Evolutionary conservation across 1,140 invertebrate genomes (phyloP), one percentile per base, ranked within the genome.

Genomic region (Homalodisca vitripennis): DNA sequence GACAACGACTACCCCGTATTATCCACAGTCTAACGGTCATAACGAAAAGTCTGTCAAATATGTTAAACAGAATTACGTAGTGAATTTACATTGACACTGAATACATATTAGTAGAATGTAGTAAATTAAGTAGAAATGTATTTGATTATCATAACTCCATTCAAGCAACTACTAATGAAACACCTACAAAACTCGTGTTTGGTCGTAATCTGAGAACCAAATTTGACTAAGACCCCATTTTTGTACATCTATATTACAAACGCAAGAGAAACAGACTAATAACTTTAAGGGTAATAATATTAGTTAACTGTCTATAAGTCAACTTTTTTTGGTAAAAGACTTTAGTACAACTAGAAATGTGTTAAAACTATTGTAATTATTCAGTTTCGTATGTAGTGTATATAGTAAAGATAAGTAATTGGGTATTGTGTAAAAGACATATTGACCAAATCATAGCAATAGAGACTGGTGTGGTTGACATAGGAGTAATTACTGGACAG

Each of bases 1-100:
- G 10, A 48, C 75, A 20, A 73, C 68, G 57, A 70, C 72, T 22
- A 73, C 76, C 13, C 75, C 77, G 0, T 78, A 77, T 65, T 70
- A 78, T 51, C 78, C 78, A 34, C 48, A 71, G 3, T 68, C 74
- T 32, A 73, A 76, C n/a, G n/a, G n/a, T n/a, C n/a, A n/a, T n/a
- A n/a, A n/a, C n/a, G n/a, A n/a, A n/a, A n/a, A n/a, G n/a, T n/a
- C n/a, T n/a, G n/a, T n/a, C n/a, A n/a, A n/a, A n/a, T n/a, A n/a
- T n/a, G n/a, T n/a, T n/a, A 77, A 68, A 66, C 69, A 6, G 22
- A 55, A 55, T 20, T 55, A 20, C 51, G 51, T 10, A 26, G 51
- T 55, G 51, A 10, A 12, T 20, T 55, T 55, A 55, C 3, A 55
- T 10, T 12, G 3, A 55, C 10, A 12, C 10, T 55, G 22, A 55